Evolutionary conservation across 2,888 invertebrate species (phyloP), one percentile per base, ranked within the genome.

Genomic region (Chymomyza caudatula): DNA sequence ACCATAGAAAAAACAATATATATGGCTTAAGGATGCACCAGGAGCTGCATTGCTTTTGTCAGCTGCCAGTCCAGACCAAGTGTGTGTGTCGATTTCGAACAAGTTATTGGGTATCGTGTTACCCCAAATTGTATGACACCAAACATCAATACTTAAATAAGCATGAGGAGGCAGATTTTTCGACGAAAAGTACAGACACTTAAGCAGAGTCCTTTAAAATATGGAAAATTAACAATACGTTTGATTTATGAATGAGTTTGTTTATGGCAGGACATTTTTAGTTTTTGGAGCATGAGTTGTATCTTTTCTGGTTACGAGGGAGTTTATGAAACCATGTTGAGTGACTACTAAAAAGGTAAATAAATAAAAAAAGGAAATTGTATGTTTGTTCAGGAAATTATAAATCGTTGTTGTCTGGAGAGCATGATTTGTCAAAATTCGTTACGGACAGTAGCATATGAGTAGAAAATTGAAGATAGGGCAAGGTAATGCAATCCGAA

Each of bases 191-290:
- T 47, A n/a, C 13, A 25, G n/a, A 25, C 83, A 85, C 83, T 79
- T 83, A 65, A 75, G 67, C 69, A 63, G 61, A 29, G 76, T 65
- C 67, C 68, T 56, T 49, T 19, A 63, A 64, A 69, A 66, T 71
- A 82, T 75, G 54, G 73, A 76, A 76, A 75, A 83, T 76, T 79
- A 77, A 77, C 76, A 83, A 85, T 75, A 64, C 75, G 71, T 65
- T 69, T 80, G 85, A 80, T 85, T 80, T 80, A 80, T 80, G 80
- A 80, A 85, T 80, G 85, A 82, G 83, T 71, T 78, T 64, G 73
- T 47, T 59, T 70, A 61, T 69, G 63, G 60, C 77, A 85, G 76
- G 78, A 77, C 61, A 78, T 64, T 56, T 42, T 49, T 25, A 49
- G 17, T 19, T 51, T 15, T 49, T n/a, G 49, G 65, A 65, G 58